Evolutionary conservation across 2,113 vertebrate genomes (phyloP).

Genomic region (Equus przewalskii): DNA sequence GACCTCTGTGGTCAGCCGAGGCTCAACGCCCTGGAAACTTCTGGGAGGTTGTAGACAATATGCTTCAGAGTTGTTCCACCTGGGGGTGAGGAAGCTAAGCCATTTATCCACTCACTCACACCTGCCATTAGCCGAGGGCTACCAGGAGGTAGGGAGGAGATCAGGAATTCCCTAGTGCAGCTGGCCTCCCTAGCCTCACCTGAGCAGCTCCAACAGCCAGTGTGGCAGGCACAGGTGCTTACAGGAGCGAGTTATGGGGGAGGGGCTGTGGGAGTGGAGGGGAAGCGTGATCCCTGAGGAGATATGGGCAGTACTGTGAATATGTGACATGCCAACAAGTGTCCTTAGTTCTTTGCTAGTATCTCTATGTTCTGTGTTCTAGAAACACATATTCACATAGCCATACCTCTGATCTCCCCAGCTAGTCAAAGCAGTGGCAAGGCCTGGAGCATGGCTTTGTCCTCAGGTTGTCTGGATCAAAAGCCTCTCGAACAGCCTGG

Average conservation of each 20-base stretch:
- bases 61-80: not conserved
- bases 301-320: not conserved
- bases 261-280: not conserved
- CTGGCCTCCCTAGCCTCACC: not conserved
- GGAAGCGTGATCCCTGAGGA: not conserved
- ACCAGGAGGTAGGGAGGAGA: not conserved
- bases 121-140: not conserved
- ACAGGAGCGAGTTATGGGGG: too few species aligned
- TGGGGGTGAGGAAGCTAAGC: not conserved
- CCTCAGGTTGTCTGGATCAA: not conserved
- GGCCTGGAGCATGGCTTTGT: not conserved
- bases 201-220: too few species aligned
- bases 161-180: not conserved
- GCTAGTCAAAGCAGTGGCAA: not conserved
- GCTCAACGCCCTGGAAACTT: not conserved
- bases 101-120: not conserved
- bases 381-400: not conserved
- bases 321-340: not conserved
- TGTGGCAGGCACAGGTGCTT: not conserved
- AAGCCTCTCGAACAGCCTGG: not conserved
- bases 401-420: not conserved
- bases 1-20: not conserved
- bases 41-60: accelerated
- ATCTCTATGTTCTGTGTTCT: not conserved
- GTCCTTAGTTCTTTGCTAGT: not conserved